phyloP scores from a whole-genome alignment of 2,113 vertebrate genomes.

The Brachypteracias leptosomus region DNA sequence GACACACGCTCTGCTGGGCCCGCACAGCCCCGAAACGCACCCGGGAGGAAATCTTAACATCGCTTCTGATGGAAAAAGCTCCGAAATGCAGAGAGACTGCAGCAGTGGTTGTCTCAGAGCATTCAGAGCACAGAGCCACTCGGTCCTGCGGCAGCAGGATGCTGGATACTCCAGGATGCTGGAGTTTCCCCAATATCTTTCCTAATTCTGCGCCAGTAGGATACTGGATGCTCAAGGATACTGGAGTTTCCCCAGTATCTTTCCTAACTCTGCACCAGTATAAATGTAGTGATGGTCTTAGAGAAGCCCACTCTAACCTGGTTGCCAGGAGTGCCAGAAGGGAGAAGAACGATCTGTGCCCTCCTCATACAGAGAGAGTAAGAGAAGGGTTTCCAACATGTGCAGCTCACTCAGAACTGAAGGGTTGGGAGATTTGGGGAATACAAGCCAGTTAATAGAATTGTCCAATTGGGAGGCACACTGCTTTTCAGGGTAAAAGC shows the following conservation, averaged over 20 bases:
- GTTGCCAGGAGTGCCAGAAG: fast-evolving
- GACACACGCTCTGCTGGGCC: not conserved
- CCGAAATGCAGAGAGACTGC: not conserved
- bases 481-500: not conserved
- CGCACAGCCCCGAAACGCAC: fast-evolving
- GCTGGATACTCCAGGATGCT: too few relatives aligned
- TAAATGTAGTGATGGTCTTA: not conserved
- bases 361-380: not conserved
- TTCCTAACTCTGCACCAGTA: not conserved
- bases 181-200: not conserved
- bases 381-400: not conserved
- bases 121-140: not conserved
- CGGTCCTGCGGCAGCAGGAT: not conserved
- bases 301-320: not conserved
- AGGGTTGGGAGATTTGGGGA: not conserved
- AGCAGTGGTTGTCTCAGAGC: not conserved
- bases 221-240: too few relatives aligned
- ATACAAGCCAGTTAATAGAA: not conserved
- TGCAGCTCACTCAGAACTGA: not conserved
- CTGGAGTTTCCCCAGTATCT: too few relatives aligned
- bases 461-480: not conserved
- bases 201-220: too few relatives aligned
- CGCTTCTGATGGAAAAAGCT: not conserved
- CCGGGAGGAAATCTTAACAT: fast-evolving
- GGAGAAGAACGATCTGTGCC: not conserved